Evolutionary conservation across 1,140 invertebrate genomes (phyloP).

Genomic region (Pygmarrhopalites habei): DNA sequence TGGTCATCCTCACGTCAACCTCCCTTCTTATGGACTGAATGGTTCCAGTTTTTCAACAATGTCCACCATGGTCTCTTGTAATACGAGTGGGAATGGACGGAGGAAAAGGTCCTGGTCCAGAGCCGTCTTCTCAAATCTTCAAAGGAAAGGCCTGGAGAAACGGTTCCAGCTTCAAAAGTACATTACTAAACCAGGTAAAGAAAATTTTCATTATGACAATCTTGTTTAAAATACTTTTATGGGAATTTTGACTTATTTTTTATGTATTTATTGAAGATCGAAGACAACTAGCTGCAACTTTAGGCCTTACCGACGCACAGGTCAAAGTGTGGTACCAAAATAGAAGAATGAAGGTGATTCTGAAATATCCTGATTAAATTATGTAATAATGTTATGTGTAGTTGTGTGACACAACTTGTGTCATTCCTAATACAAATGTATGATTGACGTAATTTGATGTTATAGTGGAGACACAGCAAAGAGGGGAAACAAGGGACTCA

Average conservation of each 20-base stretch:
- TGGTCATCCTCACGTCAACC: background rate
- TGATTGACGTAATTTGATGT: too few relatives aligned
- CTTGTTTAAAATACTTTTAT: too few relatives aligned
- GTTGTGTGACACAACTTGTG: too few relatives aligned
- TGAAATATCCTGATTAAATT: too few relatives aligned
- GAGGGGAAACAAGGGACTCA: constrained; percentile 48
- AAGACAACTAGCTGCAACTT: constrained; percentile 55
- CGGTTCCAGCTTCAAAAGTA: constrained; percentile 58
- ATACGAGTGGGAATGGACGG: constrained; percentile 48
- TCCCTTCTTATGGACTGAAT: constrained; percentile 22
- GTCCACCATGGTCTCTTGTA: constrained; percentile 27
- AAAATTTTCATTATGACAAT: too few relatives aligned
- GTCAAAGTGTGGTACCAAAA: constrained; percentile 65
- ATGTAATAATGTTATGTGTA: too few relatives aligned
- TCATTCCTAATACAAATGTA: too few relatives aligned
- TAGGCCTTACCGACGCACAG: constrained; percentile 61
- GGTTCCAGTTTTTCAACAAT: constrained; percentile 23
- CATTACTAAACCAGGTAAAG: constrained; percentile 57
- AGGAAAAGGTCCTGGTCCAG: constrained; percentile 85
- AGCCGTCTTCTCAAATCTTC: constrained; percentile 68
- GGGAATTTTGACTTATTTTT: too few relatives aligned
- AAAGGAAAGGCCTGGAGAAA: constrained; percentile 56
- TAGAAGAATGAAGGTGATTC: constrained; percentile 83
- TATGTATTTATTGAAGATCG: too few relatives aligned
- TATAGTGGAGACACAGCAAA: constrained; percentile 79